Evolutionary conservation across 2,113 vertebrate genomes (phyloP), one percentile per base, ranked within the genome.

Genomic region (Hipposideros armiger): DNA sequence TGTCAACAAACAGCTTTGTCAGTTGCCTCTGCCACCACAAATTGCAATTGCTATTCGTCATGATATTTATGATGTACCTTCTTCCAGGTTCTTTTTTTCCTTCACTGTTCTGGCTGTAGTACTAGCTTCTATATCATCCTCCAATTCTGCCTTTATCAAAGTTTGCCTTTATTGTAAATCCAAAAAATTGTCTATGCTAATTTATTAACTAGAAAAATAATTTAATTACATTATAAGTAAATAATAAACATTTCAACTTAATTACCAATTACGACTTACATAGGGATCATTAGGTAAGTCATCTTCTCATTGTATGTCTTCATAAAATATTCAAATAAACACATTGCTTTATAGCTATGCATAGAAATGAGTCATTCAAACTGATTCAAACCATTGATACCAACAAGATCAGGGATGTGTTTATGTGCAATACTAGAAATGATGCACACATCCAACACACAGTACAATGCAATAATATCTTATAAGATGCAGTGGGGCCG

Each of bases 261-360:
- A 86, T 81, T n/a, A 87, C 22, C 52, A 73, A 10, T 47, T 82
- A 70, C 54, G 42, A n/a, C 19, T 64, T 78, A 83, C 19, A 24
- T 42, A 58, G 42, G 60, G 28, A 69, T 70, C 54, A 45, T 14
- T 62, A 45, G 52, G 36, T 83, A 40, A 62, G 87, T 52, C 40
- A 24, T 81, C 45, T 70, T 94, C 50, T 87, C 52, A 56, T 58
- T 86, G 93, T 50, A 50, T 77, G 40, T 62, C 76, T 88, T 77
- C 87, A 91, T 82, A 70, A 91, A 82, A 67, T 82, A 67, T 85
- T 86, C 26, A 64, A 42, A 91, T 77, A 94, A 86, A 77, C 11
- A 70, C 5, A 70, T 62, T 74, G 7, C 52, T 85, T 64, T 80
- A 42, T 7, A 72, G 66, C 42, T 67, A 10, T 92, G 11, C 26